Conservation (phyloP, 2,888 invertebrate genomes). For the Folsomia candida region DNA sequence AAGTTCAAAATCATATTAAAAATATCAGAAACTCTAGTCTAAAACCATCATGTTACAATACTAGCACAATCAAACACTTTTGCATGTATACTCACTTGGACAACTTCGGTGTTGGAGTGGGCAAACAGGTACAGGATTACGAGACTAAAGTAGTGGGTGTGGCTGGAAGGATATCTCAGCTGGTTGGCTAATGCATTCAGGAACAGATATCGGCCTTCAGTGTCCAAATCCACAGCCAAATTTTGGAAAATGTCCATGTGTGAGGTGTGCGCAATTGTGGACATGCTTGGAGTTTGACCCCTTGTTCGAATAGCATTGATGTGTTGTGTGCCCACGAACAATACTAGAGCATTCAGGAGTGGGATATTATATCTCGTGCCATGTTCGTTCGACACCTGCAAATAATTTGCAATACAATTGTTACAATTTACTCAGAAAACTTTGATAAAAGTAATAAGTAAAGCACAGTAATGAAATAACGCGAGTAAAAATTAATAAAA, state of each 20-base stretch:
- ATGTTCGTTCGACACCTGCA: conserved; percentile 70
- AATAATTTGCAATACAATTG: conserved; percentile 16
- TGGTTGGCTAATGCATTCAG: conserved; percentile 99
- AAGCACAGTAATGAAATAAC: conserved; percentile 15
- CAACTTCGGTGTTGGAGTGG: conserved; percentile 94
- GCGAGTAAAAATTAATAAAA: conserved; percentile 3
- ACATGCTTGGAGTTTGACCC: conserved; percentile 89
- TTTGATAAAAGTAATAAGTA: too few relatives aligned
- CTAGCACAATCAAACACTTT: background rate
- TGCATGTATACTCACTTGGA: conserved; percentile 69
- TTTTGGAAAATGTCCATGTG: conserved; percentile 99
- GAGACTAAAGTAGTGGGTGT: conserved; percentile 99
- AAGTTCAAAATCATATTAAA: too few relatives aligned
- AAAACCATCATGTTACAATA: conserved; percentile 29
- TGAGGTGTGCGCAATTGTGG: conserved; percentile 96
- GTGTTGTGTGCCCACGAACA: conserved; percentile 97
- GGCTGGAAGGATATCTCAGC: conserved; percentile 96
- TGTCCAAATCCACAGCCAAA: conserved; percentile 94
- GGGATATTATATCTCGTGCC: conserved; percentile 93
- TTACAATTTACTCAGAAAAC: too few relatives aligned
- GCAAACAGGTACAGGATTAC: conserved; percentile 94
- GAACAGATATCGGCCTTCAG: conserved; percentile 92
- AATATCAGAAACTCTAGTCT: conserved; percentile 38
- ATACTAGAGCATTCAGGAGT: conserved; percentile 92
- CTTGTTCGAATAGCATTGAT: conserved; percentile 87